These are phyloP conservation scores for Stramonita haemastoma DNA, from an alignment of 2,888 invertebrate species.

Conservation along the genomic window DNA sequence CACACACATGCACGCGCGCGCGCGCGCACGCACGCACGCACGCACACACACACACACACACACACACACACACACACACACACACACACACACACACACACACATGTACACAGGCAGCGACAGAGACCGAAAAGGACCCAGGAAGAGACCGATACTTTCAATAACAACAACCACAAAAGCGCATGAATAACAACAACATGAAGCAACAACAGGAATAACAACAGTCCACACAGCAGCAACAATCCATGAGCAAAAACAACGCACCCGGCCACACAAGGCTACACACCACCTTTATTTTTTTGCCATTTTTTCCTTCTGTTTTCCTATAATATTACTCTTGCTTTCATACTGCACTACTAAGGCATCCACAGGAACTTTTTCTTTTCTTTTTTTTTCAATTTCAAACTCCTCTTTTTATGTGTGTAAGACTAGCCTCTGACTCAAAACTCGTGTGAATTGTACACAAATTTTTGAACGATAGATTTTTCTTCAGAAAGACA, in stretches of 20 bases:
- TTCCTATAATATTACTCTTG: too few relatives aligned
- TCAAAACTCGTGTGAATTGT: background rate
- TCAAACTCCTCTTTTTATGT: too few relatives aligned
- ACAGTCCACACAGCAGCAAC: background rate
- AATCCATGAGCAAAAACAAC: background rate
- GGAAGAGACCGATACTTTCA: background rate
- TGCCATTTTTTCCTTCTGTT: too few relatives aligned
- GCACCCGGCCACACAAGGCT: too few relatives aligned
- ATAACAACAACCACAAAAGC: background rate
- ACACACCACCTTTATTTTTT: too few relatives aligned
- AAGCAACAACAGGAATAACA: background rate
- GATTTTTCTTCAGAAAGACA: background rate
- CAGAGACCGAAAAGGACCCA: background rate
- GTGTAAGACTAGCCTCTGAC: background rate
- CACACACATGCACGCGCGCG: background rate
- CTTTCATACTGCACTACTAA: too few relatives aligned
- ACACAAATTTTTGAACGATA: background rate
- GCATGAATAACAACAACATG: background rate
- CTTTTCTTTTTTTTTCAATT: too few relatives aligned
- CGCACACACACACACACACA: background rate
- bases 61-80: background rate
- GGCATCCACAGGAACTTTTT: too few relatives aligned
- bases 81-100: constrained; percentile 10
- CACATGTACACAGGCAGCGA: background rate
- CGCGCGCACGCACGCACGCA: background rate